Percentiles rank a stretch among this genome's conserved stretches.
Evolutionary conservation across 1,140 invertebrate species (phyloP).

Genomic region (Ephestia elutella): DNA sequence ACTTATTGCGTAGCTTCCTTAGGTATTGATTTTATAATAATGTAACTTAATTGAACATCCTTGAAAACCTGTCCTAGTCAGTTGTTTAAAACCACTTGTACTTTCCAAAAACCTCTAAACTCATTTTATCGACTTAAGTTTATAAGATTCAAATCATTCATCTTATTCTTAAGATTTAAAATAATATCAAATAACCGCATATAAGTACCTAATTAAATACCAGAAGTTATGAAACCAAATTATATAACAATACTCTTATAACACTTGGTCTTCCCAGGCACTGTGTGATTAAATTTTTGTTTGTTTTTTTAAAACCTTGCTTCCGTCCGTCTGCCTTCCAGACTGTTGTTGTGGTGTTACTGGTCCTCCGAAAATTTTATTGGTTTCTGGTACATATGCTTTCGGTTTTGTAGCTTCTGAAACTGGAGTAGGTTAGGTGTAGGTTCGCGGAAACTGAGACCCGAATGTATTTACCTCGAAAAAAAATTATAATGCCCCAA

Average conservation of each 20-base stretch:
- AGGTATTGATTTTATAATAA: background rate
- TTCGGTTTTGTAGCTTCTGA: too few relatives aligned
- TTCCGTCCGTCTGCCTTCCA: background rate
- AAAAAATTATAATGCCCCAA: too few relatives aligned
- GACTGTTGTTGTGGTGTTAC: too few relatives aligned
- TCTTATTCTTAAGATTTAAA: background rate
- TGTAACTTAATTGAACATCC: background rate
- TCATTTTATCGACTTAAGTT: background rate
- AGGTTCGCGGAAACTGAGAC: too few relatives aligned
- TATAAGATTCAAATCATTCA: background rate
- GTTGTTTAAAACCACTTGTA: too few relatives aligned
- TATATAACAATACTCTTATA: slow-evolving; percentile 5
- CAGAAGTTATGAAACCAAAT: slow-evolving; percentile 1
- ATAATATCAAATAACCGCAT: background rate
- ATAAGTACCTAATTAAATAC: background rate
- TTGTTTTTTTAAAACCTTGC: background rate
- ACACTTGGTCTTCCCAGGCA: background rate
- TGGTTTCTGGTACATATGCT: too few relatives aligned
- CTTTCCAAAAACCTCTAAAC: background rate
- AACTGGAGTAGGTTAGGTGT: too few relatives aligned
- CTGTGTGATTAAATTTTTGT: background rate
- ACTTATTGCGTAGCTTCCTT: background rate
- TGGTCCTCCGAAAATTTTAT: too few relatives aligned
- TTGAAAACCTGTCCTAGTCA: background rate
- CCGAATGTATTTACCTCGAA: too few relatives aligned